A percentile compares a stretch with the other conserved stretches of the same genome.
Conservation (phyloP, 2,888 invertebrate genomes). For the Trissonchulus latispiculum region DNA sequence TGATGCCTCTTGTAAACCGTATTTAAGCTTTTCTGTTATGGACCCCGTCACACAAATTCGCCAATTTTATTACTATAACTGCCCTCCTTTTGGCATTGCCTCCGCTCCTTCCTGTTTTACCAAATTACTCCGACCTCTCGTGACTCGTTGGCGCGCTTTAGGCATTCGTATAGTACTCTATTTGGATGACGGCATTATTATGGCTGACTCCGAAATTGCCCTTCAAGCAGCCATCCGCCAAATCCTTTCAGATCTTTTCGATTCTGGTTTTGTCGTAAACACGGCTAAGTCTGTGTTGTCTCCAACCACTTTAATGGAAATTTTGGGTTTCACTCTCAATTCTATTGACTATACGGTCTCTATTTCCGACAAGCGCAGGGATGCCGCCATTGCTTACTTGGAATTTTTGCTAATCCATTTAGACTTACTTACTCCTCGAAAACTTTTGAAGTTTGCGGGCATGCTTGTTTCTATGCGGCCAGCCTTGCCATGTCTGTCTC, state of each 20-base stretch:
- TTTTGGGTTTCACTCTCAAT: not conserved
- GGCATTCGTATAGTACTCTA: constrained; percentile 2
- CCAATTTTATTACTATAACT: constrained; percentile 4
- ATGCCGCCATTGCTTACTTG: no score
- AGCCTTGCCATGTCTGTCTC: not conserved
- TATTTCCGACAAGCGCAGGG: not conserved
- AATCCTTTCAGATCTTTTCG: not conserved
- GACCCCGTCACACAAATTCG: not conserved
- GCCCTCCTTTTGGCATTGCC: constrained; percentile 18
- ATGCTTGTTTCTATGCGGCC: not conserved
- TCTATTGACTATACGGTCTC: not conserved
- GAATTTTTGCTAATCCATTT: no score
- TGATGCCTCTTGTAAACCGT: not conserved
- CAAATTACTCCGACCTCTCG: constrained; percentile 2
- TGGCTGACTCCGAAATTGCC: not conserved
- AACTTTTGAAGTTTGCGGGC: not conserved
- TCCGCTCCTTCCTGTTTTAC: constrained; percentile 12
- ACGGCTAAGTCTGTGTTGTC: not conserved
- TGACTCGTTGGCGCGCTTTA: not conserved
- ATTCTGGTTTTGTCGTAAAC: not conserved
- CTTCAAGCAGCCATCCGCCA: not conserved
- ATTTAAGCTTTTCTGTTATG: not conserved
- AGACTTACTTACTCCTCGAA: not conserved
- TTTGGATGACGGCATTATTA: constrained; percentile 7
- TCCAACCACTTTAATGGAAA: not conserved